Percentiles rank a stretch among this genome's conserved stretches.
These are phyloP conservation scores for Drosophila orena DNA, from an alignment of 1,140 invertebrate species.

Conservation along the genomic window DNA sequence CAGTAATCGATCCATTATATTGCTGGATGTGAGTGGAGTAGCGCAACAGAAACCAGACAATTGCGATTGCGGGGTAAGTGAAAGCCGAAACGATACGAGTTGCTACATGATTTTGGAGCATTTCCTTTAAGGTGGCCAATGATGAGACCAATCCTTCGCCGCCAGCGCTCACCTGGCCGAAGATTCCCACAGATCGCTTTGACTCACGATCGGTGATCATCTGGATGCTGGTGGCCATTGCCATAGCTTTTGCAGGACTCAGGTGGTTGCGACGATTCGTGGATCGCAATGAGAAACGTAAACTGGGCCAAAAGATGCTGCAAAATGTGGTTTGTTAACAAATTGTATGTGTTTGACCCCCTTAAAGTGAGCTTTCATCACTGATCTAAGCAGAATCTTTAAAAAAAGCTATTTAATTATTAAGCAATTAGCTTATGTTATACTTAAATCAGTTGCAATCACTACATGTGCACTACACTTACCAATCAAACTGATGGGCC, in stretches of 20 bases:
- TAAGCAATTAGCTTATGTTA: neutral
- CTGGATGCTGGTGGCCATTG: constrained; percentile 80
- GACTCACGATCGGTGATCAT: constrained; percentile 81
- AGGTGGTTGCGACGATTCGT: constrained; percentile 66
- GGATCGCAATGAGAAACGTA: constrained; percentile 52
- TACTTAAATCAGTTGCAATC: too few species aligned
- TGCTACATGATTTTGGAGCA: too few species aligned
- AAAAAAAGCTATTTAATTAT: neutral
- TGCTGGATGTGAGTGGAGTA: constrained; percentile 53
- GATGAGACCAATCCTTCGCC: constrained; percentile 51
- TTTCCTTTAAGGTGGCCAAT: constrained; percentile 10
- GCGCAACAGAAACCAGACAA: neutral
- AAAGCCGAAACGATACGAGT: neutral
- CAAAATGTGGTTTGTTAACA: constrained; percentile 39
- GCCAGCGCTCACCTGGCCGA: constrained; percentile 67
- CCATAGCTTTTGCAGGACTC: constrained; percentile 64
- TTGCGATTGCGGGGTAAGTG: constrained; percentile 59
- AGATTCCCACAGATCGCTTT: constrained; percentile 73
- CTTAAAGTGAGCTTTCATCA: too few species aligned
- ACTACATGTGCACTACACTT: neutral
- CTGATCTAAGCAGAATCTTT: too few species aligned
- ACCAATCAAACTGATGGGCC: neutral
- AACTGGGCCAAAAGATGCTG: neutral
- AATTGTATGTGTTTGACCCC: too few species aligned
- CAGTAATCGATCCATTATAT: constrained; percentile 61